phyloP scores from a whole-genome alignment of 2,888 invertebrate species.

The Drosophila limbata region DNA sequence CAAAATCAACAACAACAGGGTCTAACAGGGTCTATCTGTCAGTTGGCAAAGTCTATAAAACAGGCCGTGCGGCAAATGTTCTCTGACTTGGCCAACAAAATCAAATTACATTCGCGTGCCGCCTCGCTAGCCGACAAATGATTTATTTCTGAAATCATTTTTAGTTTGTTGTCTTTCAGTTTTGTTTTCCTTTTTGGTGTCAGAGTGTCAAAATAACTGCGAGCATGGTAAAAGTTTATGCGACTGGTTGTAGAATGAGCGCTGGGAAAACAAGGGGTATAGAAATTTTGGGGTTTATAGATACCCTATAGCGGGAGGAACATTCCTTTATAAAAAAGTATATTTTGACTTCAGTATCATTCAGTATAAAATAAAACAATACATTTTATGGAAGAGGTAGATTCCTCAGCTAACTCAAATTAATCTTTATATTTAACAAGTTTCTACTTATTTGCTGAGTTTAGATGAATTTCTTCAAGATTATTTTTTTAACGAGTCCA shows the following conservation, averaged over 20 bases:
- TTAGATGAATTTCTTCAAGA: neutral
- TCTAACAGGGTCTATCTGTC: slow-evolving; percentile 61
- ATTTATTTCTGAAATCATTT: slow-evolving; percentile 69
- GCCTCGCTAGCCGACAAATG: slow-evolving; percentile 49
- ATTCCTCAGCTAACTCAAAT: neutral
- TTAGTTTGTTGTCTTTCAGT: slow-evolving; percentile 19
- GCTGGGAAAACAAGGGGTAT: neutral
- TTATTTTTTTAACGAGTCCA: neutral
- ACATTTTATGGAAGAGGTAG: no score
- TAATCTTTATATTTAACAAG: neutral
- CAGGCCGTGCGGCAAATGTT: slow-evolving; percentile 22
- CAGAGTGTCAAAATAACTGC: slow-evolving; percentile 55
- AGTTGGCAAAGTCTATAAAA: slow-evolving; percentile 61
- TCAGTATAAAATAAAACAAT: no score
- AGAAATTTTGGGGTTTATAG: neutral
- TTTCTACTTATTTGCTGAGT: neutral
- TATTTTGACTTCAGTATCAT: no score
- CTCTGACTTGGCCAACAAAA: slow-evolving; percentile 35
- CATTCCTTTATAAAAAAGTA: no score
- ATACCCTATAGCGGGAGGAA: neutral
- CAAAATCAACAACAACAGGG: slow-evolving; percentile 40
- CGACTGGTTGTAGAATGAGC: slow-evolving; percentile 3
- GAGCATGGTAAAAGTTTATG: slow-evolving; percentile 12
- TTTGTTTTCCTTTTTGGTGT: slow-evolving; percentile 38
- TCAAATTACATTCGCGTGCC: slow-evolving; percentile 71